Base-by-base conservation (phyloP, 2,797 vertebrate species). In the Urosaurus nigricauda region DNA sequence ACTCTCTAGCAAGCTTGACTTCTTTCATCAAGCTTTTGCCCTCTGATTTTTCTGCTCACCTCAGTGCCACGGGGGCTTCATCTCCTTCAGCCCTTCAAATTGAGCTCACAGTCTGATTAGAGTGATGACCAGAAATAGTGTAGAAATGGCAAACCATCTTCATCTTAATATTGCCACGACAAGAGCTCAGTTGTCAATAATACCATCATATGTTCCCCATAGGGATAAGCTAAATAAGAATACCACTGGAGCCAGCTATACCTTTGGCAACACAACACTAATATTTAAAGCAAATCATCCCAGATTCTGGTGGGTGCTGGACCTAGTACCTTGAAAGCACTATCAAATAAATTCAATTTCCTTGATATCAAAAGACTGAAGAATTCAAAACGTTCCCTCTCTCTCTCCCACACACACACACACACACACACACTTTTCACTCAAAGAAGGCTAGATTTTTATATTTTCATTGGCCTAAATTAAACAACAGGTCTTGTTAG, bases 1-100 rank as follows among this genome's bases (percentile, higher is more conserved):
- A 2, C 80, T 35, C 0, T 0, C 0, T 0, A 88, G 79, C 2
- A 2, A 1, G n/a, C 3, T 37, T 65, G 17, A 35, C 43, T 86
- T 82, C 32, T 70, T 81, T 77, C 4, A 53, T 65, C 79, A 68
- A 83, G 77, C 56, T 82, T 77, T 82, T 56, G 26, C 11, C 4
- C 43, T 89, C 70, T 86, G 47, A 77, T 70, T 77, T 51, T 60
- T 56, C 35, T 77, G 58, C 58, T 86, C 68, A 53, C n/a, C 12
- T 89, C 78, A 43, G 43, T 65, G 4, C n/a, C 71, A 53, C 78
- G 84, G 81, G 73, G 85, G 77, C 63, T 82, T 51, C 32, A 51
- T 87, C 21, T 84, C 4, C 63, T 75, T 58, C 53, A 51, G 1
- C 56, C 47, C 2, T 3, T 29, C 60, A 0, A 0, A 32, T 60